Conservation (phyloP, 2,113 vertebrate species). For the zebrafish (Danio rerio) region GRCz12tu NC_133180.1:35522001-35522500, state of each 20-base stretch:
- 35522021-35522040: not conserved
- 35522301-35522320: slow-evolving; percentile 70
- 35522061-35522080: too few relatives aligned
- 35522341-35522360: not conserved
- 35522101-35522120: too few relatives aligned
- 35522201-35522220: not conserved
- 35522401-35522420: not conserved
- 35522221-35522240: not conserved
- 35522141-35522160: too few relatives aligned
- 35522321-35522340: slow-evolving; percentile 66
- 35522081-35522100: too few relatives aligned
- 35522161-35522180: too few relatives aligned
- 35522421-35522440: slow-evolving; percentile 18
- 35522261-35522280: slow-evolving; percentile 69
- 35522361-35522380: not conserved
- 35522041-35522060: not conserved
- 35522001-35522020: too few relatives aligned
- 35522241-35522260: slow-evolving; percentile 57
- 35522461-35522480: slow-evolving; percentile 75
- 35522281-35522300: slow-evolving; percentile 56
- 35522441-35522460: slow-evolving; percentile 40
- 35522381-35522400: not conserved
- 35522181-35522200: too few relatives aligned
- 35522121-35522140: too few relatives aligned
- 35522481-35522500: slow-evolving; percentile 70